A percentile compares a stretch with the other conserved stretches of the same genome.
Evolutionary conservation across 2,797 vertebrate genomes (phyloP).

Genomic region (Telmatherina bonti): DNA sequence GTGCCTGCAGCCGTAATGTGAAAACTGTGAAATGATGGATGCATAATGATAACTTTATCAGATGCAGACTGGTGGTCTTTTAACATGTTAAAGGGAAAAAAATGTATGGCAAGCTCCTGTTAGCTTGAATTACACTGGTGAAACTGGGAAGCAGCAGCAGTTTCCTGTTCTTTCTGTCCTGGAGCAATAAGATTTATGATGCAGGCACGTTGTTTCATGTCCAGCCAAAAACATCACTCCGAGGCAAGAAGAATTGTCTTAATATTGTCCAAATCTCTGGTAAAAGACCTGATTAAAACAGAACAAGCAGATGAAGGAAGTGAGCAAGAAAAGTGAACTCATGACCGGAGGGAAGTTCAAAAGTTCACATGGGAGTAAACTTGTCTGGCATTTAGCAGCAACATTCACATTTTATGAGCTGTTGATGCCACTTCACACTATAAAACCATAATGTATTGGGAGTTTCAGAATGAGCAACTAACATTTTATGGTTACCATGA

Average conservation of each 20-base stretch:
- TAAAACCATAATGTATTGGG: background rate
- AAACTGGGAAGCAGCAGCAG: constrained; percentile 9
- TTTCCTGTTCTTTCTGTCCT: background rate
- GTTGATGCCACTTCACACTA: background rate
- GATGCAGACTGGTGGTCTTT: constrained; percentile 3
- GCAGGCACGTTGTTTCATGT: constrained; percentile 1
- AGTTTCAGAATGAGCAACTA: background rate
- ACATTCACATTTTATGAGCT: background rate
- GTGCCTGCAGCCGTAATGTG: constrained; percentile 25
- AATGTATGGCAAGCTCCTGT: constrained; percentile 6
- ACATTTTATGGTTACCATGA: background rate
- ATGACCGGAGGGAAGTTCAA: constrained; percentile 3
- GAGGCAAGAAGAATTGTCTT: background rate
- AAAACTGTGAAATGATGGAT: background rate
- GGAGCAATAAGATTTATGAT: background rate
- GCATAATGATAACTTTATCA: constrained; percentile 39
- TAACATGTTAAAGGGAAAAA: background rate
- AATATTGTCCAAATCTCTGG: background rate
- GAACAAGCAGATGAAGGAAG: background rate
- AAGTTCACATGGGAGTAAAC: constrained; percentile 4
- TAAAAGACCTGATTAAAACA: background rate
- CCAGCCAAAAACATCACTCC: background rate
- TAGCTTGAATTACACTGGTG: constrained; percentile 3
- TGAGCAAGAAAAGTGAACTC: background rate
- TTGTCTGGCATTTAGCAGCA: background rate